phyloP scores from a whole-genome alignment of 2,113 vertebrate species.

The Meleagris gallopavo region DNA sequence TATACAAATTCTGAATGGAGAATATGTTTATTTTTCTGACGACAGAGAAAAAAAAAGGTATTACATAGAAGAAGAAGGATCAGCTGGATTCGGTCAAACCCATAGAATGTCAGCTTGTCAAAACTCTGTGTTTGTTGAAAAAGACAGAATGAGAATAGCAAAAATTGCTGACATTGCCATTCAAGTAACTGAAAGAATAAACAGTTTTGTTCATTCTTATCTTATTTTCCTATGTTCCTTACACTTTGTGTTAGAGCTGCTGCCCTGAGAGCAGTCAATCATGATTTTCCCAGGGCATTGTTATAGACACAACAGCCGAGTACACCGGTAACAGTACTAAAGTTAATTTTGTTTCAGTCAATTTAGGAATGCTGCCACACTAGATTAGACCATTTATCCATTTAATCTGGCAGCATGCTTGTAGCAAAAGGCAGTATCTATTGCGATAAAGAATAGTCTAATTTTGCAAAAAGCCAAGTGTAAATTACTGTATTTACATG shows the following conservation, averaged over 20 bases:
- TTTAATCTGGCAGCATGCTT: conserved; percentile 21
- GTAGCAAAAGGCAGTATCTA: background rate
- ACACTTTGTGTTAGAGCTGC: background rate
- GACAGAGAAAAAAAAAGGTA: background rate
- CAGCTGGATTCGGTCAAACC: background rate
- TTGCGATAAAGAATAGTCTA: background rate
- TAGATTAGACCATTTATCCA: conserved; percentile 18
- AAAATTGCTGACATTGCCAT: conserved; percentile 37
- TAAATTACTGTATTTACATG: background rate
- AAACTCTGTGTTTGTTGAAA: conserved; percentile 1
- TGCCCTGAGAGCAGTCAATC: conserved; percentile 17
- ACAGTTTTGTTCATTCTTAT: conserved; percentile 5
- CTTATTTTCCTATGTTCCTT: background rate
- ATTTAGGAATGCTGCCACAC: conserved; percentile 6
- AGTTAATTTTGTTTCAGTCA: conserved; percentile 39
- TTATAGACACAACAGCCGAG: background rate
- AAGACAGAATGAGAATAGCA: conserved; percentile 61
- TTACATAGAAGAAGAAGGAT: background rate
- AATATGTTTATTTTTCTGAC: conserved; percentile 1
- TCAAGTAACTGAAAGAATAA: conserved; percentile 12
- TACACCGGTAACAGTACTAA: background rate
- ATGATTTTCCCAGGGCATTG: background rate
- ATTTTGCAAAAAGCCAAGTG: background rate
- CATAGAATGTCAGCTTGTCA: conserved; percentile 52
- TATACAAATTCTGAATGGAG: background rate